Base-by-base conservation (phyloP, 2,113 vertebrate genomes). In the Camelus dromedarius region DNA sequence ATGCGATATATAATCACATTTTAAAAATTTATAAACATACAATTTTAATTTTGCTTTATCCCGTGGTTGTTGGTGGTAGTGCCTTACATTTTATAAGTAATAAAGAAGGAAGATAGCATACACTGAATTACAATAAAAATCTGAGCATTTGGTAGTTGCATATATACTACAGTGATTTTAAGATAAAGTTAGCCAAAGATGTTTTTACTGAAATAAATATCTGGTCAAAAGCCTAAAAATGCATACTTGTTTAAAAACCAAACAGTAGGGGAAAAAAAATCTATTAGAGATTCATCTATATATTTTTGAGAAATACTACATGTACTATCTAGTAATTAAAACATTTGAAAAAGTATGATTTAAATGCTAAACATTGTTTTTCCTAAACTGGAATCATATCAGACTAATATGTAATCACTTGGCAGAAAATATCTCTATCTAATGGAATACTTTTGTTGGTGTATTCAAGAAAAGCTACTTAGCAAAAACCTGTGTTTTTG, bases 121-220 rank as follows among this genome's bases (percentile, higher is more conserved):
- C 66, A 46, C n/a, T 70, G 89, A 81, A 89, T 92, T 35, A n/a
- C 56, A 73, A 93, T 60, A 69, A 70, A 95, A 81, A 88, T n/a
- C 18, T 92, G 66, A 76, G 8, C 62, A 52, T 72, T 86, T 58
- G n/a, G 14, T 91, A 91, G 48, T 50, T 88, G 14, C n/a, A n/a
- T 86, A 56, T 24, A 18, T 77, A 84, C 4, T 91, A 91, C 26
- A 46, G 10, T 85, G 60, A 97, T 86, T 91, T 88, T 93, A 79
- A 89, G 14, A 75, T 85, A 26, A 30, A 22, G 19, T 82, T 96
- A 93, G 13, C 79, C 66, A 93, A 72, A 94, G 35, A 58, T 86
- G 58, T 69, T 70, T 85, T 96, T 84, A 56, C 1, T 64, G 32
- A 89, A 90, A 83, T 93, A 76, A 85, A 62, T 73, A 91, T 26